Base-by-base conservation (phyloP, 2,797 vertebrate species). In the Buphagus erythrorhynchus region DNA sequence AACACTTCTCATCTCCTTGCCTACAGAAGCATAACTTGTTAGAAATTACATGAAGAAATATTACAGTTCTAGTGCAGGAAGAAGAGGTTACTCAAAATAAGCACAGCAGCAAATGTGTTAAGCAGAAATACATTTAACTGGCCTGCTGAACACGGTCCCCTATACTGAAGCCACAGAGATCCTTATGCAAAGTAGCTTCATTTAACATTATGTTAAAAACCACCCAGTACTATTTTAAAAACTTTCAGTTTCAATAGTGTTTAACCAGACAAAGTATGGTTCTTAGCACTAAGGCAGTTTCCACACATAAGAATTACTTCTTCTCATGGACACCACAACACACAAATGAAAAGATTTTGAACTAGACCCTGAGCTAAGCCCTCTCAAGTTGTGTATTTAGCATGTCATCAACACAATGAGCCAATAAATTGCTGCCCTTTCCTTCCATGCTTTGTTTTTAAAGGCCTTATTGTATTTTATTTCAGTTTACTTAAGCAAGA, bases 391-490 rank as follows among this genome's bases (percentile, higher is more conserved):
- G 46, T 73, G 33, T 95, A 87, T 58, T 86, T 91, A 96, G 85
- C 95, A 95, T 97, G 95, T 94, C 92, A 95, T 97, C 94, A 29
- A 79, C 86, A 96, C 95, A 96, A 90, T 73, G 38, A 95, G 80
- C 91, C 95, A 89, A 95, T 16, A 88, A 96, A 96, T 80, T 69
- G 95, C 93, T 92, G 91, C 84, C 90, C 81, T 81, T 98, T 97
- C 97, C 97, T 98, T 98, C 97, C 97, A 96, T 16, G 26, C 72
- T 97, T 97, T 97, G 97, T 97, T 95, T 79, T 77, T 59, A 61
- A 93, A 88, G 45, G 77, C 83, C 92, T 95, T 86, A 81, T 51
- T 87, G 90, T 94, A 72, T 95, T 98, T 96, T 85, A 96, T 95
- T 87, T 90, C 85, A 88, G 92, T 91, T 89, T 88, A 88, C 88